Evolutionary conservation across 2,888 invertebrate genomes (phyloP).

Genomic region (Lysandra bellargus): DNA sequence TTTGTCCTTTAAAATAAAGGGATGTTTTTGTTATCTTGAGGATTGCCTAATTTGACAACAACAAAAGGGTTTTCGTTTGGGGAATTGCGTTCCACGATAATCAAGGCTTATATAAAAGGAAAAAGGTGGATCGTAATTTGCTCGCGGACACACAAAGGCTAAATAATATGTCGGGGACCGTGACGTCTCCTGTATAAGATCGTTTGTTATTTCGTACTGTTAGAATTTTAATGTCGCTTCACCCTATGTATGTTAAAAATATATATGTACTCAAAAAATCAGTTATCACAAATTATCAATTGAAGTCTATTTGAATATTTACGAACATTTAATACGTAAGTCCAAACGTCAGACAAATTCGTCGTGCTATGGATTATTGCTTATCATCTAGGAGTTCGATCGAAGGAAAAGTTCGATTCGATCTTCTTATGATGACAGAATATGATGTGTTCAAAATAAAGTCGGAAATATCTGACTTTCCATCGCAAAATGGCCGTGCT

Average conservation of each 20-base stretch:
- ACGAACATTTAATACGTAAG: too few species aligned
- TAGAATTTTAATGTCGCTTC: background rate
- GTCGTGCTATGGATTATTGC: too few species aligned
- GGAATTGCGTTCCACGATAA: conserved; percentile 69
- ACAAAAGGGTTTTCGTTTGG: conserved; percentile 74
- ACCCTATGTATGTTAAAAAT: too few species aligned
- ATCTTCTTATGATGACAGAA: too few species aligned
- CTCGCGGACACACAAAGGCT: conserved; percentile 49
- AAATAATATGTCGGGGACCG: conserved; percentile 50
- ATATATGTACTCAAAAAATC: too few species aligned
- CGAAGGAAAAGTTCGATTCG: too few species aligned
- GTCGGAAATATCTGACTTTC: too few species aligned
- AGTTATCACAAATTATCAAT: too few species aligned
- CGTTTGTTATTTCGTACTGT: conserved; percentile 26
- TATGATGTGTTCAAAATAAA: background rate
- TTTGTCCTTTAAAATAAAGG: conserved; percentile 74
- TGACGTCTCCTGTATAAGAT: conserved; percentile 35
- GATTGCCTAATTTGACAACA: conserved; percentile 81
- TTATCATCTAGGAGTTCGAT: too few species aligned
- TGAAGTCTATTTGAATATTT: too few species aligned
- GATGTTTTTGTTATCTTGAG: conserved; percentile 81
- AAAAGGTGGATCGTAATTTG: conserved; percentile 53
- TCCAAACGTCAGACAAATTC: too few species aligned
- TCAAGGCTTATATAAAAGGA: conserved; percentile 58
- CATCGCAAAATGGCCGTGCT: background rate